Evolutionary conservation across 2,113 vertebrate species (phyloP).

Genomic region (Microcebus jonahi): DNA sequence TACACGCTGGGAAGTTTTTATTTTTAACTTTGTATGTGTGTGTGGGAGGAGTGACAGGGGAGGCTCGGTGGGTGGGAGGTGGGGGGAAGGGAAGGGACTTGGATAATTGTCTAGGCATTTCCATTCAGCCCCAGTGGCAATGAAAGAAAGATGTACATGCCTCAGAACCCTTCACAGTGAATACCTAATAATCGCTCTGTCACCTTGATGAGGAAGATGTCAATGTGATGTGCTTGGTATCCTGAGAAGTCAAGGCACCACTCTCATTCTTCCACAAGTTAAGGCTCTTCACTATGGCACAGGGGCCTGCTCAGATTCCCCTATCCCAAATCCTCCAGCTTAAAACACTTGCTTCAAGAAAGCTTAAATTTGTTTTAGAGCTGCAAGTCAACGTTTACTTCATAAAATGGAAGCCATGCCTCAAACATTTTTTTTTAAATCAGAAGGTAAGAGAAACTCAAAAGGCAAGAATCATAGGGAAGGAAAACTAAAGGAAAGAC

Average conservation of each 20-base stretch:
- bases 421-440: slow-evolving; percentile 47
- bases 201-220: slow-evolving; percentile 74
- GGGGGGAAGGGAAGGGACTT: slow-evolving; percentile 18
- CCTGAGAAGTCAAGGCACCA: slow-evolving; percentile 44
- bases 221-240: slow-evolving; percentile 62
- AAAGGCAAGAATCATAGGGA: slow-evolving; percentile 14
- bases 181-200: slow-evolving; percentile 64
- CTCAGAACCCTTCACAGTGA: slow-evolving; percentile 69
- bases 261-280: slow-evolving; percentile 50
- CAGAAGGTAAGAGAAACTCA: background rate
- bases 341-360: slow-evolving; percentile 25
- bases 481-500: slow-evolving; percentile 18
- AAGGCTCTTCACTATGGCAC: background rate
- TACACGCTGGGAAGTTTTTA: slow-evolving; percentile 47
- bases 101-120: slow-evolving; percentile 73
- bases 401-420: slow-evolving; percentile 58
- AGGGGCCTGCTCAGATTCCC: slow-evolving; percentile 14
- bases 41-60: background rate
- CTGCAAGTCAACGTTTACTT: slow-evolving; percentile 64
- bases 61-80: background rate
- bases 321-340: background rate
- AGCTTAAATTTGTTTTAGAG: slow-evolving; percentile 62
- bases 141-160: slow-evolving; percentile 63
- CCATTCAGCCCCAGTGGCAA: slow-evolving; percentile 69
- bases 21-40: slow-evolving; percentile 15